These are phyloP conservation scores for Synanceia verrucosa DNA, from an alignment of 2,797 vertebrate genomes.

Conservation along the genomic window DNA sequence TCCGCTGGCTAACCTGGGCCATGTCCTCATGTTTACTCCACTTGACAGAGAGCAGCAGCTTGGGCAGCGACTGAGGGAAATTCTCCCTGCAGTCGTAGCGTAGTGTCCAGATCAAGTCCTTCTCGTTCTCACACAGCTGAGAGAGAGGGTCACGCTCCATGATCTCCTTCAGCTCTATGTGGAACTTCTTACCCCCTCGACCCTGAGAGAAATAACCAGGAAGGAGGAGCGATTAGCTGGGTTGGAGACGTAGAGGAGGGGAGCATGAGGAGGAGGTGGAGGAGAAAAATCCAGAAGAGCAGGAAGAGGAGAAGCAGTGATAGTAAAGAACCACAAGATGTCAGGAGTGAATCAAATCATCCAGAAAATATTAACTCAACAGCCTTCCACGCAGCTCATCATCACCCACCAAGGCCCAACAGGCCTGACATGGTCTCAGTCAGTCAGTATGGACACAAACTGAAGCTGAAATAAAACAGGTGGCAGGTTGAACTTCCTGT, in stretches of 20 bases:
- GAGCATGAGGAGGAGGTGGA: not conserved
- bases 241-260: too few species aligned
- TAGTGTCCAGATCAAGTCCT: conserved; percentile 98
- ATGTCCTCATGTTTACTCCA: conserved; percentile 99
- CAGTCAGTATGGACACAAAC: not conserved
- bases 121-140: conserved; percentile 98
- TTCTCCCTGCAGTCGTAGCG: conserved; percentile 93
- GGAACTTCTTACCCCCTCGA: conserved; percentile 96
- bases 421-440: not conserved
- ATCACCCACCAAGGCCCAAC: not conserved
- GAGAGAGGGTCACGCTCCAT: conserved; percentile 97
- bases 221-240: not conserved
- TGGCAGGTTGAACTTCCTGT: too few species aligned
- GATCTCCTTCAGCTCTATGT: conserved; percentile 97
- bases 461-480: not conserved
- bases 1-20: conserved; percentile 88
- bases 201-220: conserved; percentile 77
- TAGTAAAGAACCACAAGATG: conserved; percentile 60
- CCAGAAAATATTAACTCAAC: not conserved
- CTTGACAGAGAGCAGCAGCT: conserved; percentile 95
- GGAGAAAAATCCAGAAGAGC: not conserved
- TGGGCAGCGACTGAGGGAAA: conserved; percentile 95
- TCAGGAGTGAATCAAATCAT: conserved; percentile 39
- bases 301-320: not conserved
- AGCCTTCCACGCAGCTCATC: not conserved